Evolutionary conservation across 2,113 vertebrate species (phyloP), one percentile per base, ranked within the genome.

Genomic region (Dasyornis broadbenti): DNA sequence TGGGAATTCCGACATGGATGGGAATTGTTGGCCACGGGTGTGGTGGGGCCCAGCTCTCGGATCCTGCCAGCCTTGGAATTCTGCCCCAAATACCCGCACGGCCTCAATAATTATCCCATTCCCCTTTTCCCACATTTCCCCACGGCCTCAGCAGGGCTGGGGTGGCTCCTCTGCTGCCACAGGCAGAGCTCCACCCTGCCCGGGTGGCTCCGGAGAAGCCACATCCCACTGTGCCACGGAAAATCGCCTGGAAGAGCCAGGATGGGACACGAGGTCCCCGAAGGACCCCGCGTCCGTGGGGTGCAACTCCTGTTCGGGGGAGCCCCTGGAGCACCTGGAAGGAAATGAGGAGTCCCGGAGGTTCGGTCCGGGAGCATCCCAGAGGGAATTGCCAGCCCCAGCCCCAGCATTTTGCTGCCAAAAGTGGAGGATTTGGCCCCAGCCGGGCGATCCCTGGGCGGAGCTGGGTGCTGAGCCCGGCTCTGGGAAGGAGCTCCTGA

Each of bases 401-500:
- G 33, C 23, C 30, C 2, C 64, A 22, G 23, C 0, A 1, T 40
- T 73, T 50, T 17, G 3, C 1, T 39, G 33, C 45, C 11, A 19
- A 79, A 42, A 42, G 28, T 22, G 5, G 42, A 6, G 18, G 49
- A 9, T 23, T 31, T 23, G 78, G 53, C 63, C 30, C 12, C 23
- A 2, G 2, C 17, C 2, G 8, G 1, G 0, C 0, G 1, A 57
- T 59, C 28, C 31, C 16, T 1, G 11, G 17, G 26, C 2, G 1
- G 54, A 40, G n/a, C 56, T 1, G 35, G 68, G 59, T 1, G n/a
- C 81, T 35, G 81, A 92, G 86, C 71, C 40, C 7, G n/a, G 94
- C 87, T 50, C 87, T 40, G 95, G 94, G 97, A 98, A 96, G 96
- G 92, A 12, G 1, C 60, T 68, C 93, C 94, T 94, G 96, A 98